Evolutionary conservation across 2,113 vertebrate species (phyloP), one percentile per base, ranked within the genome.

Genomic region (Phaethornis superciliosus): DNA sequence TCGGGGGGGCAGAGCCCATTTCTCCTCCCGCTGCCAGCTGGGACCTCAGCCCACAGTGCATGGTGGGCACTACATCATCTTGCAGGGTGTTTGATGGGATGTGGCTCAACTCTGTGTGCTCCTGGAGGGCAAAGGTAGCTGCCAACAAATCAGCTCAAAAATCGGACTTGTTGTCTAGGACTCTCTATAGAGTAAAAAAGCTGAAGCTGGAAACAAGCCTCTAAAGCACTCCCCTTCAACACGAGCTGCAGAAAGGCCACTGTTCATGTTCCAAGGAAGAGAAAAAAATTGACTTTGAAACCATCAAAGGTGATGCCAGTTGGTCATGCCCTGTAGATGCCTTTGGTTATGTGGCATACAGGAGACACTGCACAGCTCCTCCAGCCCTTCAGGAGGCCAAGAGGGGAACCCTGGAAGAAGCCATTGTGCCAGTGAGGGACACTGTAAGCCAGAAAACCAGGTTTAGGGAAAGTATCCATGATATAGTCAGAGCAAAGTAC

Each of bases 1-100:
- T 51, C 40, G 9, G 40, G 40, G 46, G 23, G 51, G 40, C 59
- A 67, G 60, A 2, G 3, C 19, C 15, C 13, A 7, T 2, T 11
- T 59, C 7, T 51, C 8, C 24, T 0, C 33, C 46, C 0, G 0
- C 49, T 40, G 76, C 20, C 0, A 0, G 21, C 81, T 17, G 22
- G 65, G 63, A 33, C 52, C 72, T 33, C 68, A 77, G 69, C 49
- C 65, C 68, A 12, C 5, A 7, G 10, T 1, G 4, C 4, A 2
- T 15, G 35, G 20, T 18, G 22, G 52, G 71, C 37, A 44, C 23
- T 10, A 23, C 17, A 26, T 12, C 37, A 12, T 51, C 56, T 71
- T 5, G 0, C 22, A 67, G 22, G 2, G 1, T 28, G 70, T 60
- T 35, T 62, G 24, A 74, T 0, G 2, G 54, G 51, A 42, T 17